Conservation (phyloP, 2,797 vertebrate species). For the Chaetodon trifasciatus region DNA sequence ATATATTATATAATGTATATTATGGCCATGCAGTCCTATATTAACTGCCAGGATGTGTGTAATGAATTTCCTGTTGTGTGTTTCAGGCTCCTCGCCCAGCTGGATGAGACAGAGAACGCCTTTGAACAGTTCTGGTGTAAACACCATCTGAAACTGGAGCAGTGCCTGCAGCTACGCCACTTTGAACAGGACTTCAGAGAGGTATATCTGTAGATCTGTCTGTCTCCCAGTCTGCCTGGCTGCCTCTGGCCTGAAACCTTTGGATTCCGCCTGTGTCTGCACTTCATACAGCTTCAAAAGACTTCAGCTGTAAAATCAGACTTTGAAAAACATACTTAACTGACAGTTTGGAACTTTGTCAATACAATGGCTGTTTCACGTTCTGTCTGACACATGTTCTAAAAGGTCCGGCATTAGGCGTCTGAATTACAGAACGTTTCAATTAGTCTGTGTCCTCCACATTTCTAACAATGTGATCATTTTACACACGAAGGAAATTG, state of each 20-base stretch:
- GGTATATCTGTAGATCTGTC: conserved; percentile 71
- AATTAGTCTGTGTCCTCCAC: background rate
- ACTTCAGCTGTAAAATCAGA: background rate
- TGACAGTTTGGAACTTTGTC: background rate
- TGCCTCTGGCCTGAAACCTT: conserved; percentile 11
- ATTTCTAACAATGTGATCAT: background rate
- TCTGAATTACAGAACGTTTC: background rate
- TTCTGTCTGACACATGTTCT: background rate
- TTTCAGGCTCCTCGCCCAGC: conserved; percentile 91
- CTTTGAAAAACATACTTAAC: conserved; percentile 8
- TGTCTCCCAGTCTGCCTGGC: conserved; percentile 38
- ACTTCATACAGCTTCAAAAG: background rate
- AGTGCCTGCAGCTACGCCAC: conserved; percentile 93
- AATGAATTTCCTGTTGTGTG: conserved; percentile 50
- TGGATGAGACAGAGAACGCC: conserved; percentile 95
- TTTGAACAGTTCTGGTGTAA: conserved; percentile 95
- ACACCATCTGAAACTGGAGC: conserved; percentile 93
- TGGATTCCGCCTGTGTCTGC: background rate
- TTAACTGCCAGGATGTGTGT: conserved; percentile 4
- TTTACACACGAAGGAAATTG: background rate
- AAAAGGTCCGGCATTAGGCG: background rate
- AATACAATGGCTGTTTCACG: background rate
- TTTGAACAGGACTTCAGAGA: conserved; percentile 96
- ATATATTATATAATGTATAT: background rate
- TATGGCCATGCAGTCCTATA: background rate